Evolutionary conservation across 2,797 vertebrate species (phyloP).

Genomic region (Molothrus aeneus): DNA sequence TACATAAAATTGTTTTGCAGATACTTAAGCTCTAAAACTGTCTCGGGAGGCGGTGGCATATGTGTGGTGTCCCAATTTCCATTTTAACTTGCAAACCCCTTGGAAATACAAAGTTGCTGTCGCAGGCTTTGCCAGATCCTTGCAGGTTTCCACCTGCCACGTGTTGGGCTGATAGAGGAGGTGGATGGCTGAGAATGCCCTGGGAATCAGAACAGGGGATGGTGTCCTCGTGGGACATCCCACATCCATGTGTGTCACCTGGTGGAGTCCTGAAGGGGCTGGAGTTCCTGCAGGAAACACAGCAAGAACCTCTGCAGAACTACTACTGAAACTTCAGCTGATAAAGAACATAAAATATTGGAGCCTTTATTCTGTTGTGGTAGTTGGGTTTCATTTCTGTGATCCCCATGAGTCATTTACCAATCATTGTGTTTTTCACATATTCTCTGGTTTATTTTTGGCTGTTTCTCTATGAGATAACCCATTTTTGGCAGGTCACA

Average conservation of each 20-base stretch:
- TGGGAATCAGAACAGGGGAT: not conserved
- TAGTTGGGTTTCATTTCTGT: not conserved
- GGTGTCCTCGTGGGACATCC: not conserved
- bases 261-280: not conserved
- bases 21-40: not conserved
- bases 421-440: not conserved
- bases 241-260: fast-evolving
- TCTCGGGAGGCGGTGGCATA: not conserved
- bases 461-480: not conserved
- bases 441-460: conserved; percentile 14
- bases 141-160: not conserved
- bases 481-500: not conserved
- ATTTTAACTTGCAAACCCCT: not conserved
- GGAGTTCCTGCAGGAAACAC: not conserved
- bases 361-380: not conserved
- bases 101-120: not conserved
- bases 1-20: not conserved
- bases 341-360: not conserved
- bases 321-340: not conserved
- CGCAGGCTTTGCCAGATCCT: not conserved
- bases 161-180: not conserved
- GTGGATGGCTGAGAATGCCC: not conserved
- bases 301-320: not conserved
- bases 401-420: not conserved
- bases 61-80: not conserved